A percentile compares a stretch with the other conserved stretches of the same genome.
These are phyloP conservation scores for Microchirus variegatus DNA, from an alignment of 2,797 vertebrate species.

Conservation along the genomic window DNA sequence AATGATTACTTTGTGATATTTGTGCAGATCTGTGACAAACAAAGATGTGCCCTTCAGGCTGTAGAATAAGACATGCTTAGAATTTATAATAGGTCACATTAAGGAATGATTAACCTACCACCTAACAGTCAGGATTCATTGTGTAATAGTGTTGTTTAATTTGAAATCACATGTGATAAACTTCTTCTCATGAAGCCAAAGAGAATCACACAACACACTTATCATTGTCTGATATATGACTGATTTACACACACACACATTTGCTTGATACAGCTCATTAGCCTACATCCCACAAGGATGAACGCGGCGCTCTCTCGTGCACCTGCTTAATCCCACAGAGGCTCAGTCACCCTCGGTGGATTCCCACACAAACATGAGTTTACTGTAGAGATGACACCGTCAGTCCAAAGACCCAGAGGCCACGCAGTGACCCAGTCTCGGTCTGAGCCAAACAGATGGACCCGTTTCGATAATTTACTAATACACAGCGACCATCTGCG, in stretches of 20 bases:
- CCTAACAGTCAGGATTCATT: too few species aligned
- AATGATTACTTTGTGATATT: too few species aligned
- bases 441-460: conserved; percentile 65
- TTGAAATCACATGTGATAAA: too few species aligned
- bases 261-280: conserved; percentile 53
- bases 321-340: conserved; percentile 61
- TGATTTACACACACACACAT: conserved; percentile 10
- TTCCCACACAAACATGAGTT: conserved; percentile 9
- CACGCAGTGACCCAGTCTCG: conserved; percentile 48
- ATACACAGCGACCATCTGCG: conserved; percentile 56
- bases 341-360: conserved; percentile 32
- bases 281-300: conserved; percentile 71
- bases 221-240: background rate
- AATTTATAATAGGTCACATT: too few species aligned
- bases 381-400: conserved; percentile 1
- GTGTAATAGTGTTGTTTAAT: too few species aligned
- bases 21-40: too few species aligned
- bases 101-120: too few species aligned
- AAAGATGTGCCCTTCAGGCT: too few species aligned
- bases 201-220: too few species aligned
- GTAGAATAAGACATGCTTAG: too few species aligned
- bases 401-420: conserved; percentile 50
- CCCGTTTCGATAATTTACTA: conserved; percentile 68
- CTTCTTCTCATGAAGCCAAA: too few species aligned
- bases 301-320: conserved; percentile 38